Evolutionary conservation across 2,888 invertebrate species (phyloP).

Genomic region (Heteromurus nitidus): DNA sequence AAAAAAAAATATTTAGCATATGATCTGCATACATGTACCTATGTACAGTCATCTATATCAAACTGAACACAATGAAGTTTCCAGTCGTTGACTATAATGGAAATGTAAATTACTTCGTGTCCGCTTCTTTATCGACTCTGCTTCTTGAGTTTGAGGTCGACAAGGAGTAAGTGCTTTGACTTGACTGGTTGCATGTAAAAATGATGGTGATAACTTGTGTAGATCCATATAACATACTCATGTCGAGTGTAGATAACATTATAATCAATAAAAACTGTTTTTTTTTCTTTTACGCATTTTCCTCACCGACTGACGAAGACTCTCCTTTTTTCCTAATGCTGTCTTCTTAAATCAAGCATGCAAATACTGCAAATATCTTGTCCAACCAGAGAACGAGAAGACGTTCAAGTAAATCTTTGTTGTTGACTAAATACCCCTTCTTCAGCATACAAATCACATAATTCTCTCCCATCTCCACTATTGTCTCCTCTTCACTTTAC

Average conservation of each 20-base stretch:
- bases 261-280: slow-evolving; percentile 9
- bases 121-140: slow-evolving; percentile 22
- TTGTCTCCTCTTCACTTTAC: background rate
- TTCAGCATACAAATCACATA: background rate
- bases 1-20: background rate
- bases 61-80: background rate
- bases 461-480: background rate
- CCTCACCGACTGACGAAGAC: slow-evolving; percentile 13
- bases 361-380: slow-evolving; percentile 15
- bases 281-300: background rate
- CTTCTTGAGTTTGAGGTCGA: slow-evolving; percentile 23
- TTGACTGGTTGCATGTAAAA: too few relatives aligned
- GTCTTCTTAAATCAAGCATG: slow-evolving; percentile 33
- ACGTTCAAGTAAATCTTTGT: too few relatives aligned
- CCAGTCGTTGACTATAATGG: background rate
- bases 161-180: background rate
- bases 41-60: background rate
- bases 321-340: slow-evolving; percentile 24
- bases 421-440: background rate
- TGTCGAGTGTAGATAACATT: background rate
- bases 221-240: background rate
- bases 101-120: slow-evolving; percentile 36
- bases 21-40: too few relatives aligned
- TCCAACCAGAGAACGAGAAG: background rate
- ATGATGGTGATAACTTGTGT: too few relatives aligned